phyloP scores from a whole-genome alignment of 2,888 invertebrate species.

The Amiota mariae region DNA sequence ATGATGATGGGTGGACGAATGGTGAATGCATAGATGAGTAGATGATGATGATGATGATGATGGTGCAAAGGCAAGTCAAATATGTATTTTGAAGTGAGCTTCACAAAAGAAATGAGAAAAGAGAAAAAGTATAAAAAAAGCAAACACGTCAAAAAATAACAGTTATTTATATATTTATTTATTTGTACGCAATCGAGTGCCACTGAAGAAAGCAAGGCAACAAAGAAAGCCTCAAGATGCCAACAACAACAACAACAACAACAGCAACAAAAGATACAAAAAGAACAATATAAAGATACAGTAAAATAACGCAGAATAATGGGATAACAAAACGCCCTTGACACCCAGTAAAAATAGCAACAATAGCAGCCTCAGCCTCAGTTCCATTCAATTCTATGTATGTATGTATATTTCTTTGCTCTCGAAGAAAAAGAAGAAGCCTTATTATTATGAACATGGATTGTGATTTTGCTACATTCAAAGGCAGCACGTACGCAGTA shows the following conservation, averaged over 20 bases:
- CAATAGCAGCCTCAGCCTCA: neutral
- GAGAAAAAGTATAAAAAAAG: slow-evolving; percentile 30
- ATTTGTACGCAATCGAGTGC: slow-evolving; percentile 61
- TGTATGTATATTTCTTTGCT: neutral
- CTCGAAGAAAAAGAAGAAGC: slow-evolving; percentile 50
- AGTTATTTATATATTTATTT: slow-evolving; percentile 70
- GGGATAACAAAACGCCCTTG: slow-evolving; percentile 72
- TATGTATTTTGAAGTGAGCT: slow-evolving; percentile 10
- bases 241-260: slow-evolving; percentile 42
- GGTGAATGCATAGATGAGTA: no score
- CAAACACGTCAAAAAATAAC: slow-evolving; percentile 66
- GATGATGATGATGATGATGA: neutral
- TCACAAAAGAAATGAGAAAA: slow-evolving; percentile 19
- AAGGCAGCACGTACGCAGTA: slow-evolving; percentile 59
- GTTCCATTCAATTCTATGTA: no score
- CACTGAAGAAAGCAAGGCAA: slow-evolving; percentile 31
- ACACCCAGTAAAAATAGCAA: slow-evolving; percentile 67
- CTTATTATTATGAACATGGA: slow-evolving; percentile 64
- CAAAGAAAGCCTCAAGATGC: slow-evolving; percentile 6
- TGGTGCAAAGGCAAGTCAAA: neutral
- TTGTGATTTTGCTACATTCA: slow-evolving; percentile 34
- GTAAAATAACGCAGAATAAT: slow-evolving; percentile 64
- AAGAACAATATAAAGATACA: slow-evolving; percentile 50
- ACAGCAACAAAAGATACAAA: slow-evolving; percentile 35
- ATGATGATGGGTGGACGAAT: neutral